Evolutionary conservation across 2,113 vertebrate genomes (phyloP), one percentile per base, ranked within the genome.

Genomic region (Campylorhamphus procurvoides): DNA sequence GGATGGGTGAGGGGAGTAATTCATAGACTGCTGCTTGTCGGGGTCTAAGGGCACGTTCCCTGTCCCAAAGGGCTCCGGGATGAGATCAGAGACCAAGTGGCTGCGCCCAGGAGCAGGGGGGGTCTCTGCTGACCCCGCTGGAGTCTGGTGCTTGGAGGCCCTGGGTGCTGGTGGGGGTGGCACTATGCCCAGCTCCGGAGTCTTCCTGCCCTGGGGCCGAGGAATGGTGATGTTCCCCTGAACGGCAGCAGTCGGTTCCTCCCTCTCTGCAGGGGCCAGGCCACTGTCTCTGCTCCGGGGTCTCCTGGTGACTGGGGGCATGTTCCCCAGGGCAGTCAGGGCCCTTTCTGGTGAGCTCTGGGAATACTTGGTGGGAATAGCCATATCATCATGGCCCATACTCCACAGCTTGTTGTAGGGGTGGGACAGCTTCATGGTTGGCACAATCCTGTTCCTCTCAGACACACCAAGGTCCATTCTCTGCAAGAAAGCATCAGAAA

Each of bases 181-280:
- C 69, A 99, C 98, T 3, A 98, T 97, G 23, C 99, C 98, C 56
- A 99, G 97, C 72, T 99, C 99, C 0, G 99, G 98, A 3, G 99
- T 99, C 97, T 99, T 99, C 69, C 98, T 98, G 35, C 99, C 99
- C 12, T 99, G 99, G 4, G 99, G 99, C 14, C 99, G 98, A 9
- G 99, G 99, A 63, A 99, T 99, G 74, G 99, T 99, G 95, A 99
- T 99, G 95, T 96, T 99, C 37, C 98, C 95, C 18, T 96, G 98
- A 53, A 94, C 2, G 20, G 95, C 63, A 8, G 89, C 71, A 23
- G 24, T 92, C 2, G 33, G 46, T 12, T 96, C 98, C 14, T 98
- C 97, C 84, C 97, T 98, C 62, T 96, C 88, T 8, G 90, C 59
- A 31, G 93, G 53, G 80, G 93, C 79, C 90, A 90, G 58, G 23